Evolutionary conservation across 2,888 invertebrate species (phyloP).

Genomic region (Protophormia terraenovae): DNA sequence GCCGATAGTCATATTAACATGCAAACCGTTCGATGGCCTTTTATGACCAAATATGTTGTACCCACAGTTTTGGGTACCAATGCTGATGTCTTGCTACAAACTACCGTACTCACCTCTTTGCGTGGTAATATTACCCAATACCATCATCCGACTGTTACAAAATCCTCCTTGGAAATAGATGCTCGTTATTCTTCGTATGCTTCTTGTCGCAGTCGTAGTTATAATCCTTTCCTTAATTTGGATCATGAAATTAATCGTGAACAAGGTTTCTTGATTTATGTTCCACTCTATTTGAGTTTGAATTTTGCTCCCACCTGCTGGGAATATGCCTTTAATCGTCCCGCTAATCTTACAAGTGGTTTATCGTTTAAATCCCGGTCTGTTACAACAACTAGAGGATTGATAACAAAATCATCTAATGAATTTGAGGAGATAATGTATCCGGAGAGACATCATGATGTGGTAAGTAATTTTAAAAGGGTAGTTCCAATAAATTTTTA

Average conservation of each 20-base stretch:
- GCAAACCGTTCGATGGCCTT: constrained; percentile 83
- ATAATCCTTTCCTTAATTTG: constrained; percentile 85
- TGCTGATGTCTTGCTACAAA: constrained; percentile 82
- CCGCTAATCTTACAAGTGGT: constrained; percentile 80
- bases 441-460: constrained; percentile 77
- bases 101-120: constrained; percentile 84
- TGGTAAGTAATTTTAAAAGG: constrained; percentile 71
- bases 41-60: constrained; percentile 82
- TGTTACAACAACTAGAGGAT: constrained; percentile 79
- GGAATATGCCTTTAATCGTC: constrained; percentile 78
- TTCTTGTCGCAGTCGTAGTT: constrained; percentile 81
- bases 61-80: constrained; percentile 84
- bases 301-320: constrained; percentile 76
- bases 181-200: constrained; percentile 84
- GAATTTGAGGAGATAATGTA: constrained; percentile 78
- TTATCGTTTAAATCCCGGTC: constrained; percentile 80
- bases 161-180: constrained; percentile 85
- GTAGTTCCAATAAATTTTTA: too few relatives aligned
- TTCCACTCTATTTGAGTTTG: constrained; percentile 83
- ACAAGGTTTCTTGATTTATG: constrained; percentile 86
- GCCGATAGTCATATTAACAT: constrained; percentile 85
- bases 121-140: constrained; percentile 87
- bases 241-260: constrained; percentile 87
- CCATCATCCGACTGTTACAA: constrained; percentile 82
- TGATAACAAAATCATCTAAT: constrained; percentile 77